A percentile compares a stretch with the other conserved stretches of the same genome.
Evolutionary conservation across 2,888 invertebrate genomes (phyloP).

Genomic region (Epinotia brunnichana): DNA sequence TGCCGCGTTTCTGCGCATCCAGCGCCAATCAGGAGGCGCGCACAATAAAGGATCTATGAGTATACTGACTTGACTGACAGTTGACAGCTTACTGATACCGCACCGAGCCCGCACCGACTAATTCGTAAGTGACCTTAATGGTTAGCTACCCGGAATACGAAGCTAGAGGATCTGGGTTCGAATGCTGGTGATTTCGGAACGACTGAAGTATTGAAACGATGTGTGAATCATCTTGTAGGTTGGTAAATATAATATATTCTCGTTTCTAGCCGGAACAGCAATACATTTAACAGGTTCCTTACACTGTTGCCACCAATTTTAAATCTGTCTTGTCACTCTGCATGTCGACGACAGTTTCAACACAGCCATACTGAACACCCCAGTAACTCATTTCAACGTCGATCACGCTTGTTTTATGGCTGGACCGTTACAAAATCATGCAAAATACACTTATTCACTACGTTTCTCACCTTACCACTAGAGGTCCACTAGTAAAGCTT

Average conservation of each 20-base stretch:
- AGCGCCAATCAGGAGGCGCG: too few species aligned
- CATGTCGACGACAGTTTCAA: slow-evolving; percentile 30
- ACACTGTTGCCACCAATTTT: slow-evolving; percentile 34
- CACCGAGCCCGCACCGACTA: too few species aligned
- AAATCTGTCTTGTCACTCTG: slow-evolving; percentile 40
- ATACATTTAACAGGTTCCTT: slow-evolving; percentile 30
- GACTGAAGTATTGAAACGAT: not conserved
- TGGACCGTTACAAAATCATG: slow-evolving; percentile 33
- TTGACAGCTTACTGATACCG: too few species aligned
- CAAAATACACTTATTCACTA: slow-evolving; percentile 1
- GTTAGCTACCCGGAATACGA: too few species aligned
- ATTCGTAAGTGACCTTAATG: too few species aligned
- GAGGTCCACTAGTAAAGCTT: too few species aligned
- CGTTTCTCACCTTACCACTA: not conserved
- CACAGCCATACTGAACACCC: slow-evolving; percentile 32
- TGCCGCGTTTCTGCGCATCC: too few species aligned
- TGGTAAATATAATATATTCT: slow-evolving; percentile 11
- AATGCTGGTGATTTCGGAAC: not conserved
- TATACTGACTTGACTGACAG: too few species aligned
- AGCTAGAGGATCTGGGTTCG: not conserved
- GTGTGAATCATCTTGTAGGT: not conserved
- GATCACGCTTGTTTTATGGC: slow-evolving; percentile 38
- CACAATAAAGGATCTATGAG: too few species aligned
- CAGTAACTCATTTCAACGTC: slow-evolving; percentile 43
- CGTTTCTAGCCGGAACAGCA: slow-evolving; percentile 18